Evolutionary conservation across 2,888 invertebrate species (phyloP), one percentile per base, ranked within the genome.

Genomic region (Eilema caniola): DNA sequence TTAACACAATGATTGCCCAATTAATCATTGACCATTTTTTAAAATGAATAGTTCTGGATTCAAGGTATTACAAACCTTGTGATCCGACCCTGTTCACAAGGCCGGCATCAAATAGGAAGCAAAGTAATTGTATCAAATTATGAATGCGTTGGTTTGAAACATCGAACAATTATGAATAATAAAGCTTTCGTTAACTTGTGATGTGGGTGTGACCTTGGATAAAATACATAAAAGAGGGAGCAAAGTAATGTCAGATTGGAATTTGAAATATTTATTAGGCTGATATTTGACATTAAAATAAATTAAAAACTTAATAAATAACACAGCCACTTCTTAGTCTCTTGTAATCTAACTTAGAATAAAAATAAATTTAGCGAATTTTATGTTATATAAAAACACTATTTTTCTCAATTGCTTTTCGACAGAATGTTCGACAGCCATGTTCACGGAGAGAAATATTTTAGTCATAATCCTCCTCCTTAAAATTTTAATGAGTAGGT

Each of bases 101-200:
- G 66, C 14, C 57, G 37, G 2, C 33, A 10, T 66, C 16, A 28
- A 53, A 64, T 33, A 66, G 66, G 66, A 66, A 66, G 57, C 33
- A 33, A 33, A 10, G 31, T 56, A 23, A 16, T 57, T 66, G 8
- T 23, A 53, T 16, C 53, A 53, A 53, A 53, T 53, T 53, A 53
- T 53, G 53, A n/a, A 53, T 25, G 25, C 25, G 25, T 24, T 59
- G 14, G 25, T 25, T 59, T 59, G 14, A 59, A 24, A 24, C 25
- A 59, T 59, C 12, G 20, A 47, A 20, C n/a, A n/a, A 53, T n/a
- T n/a, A 53, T 53, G 53, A 53, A 53, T 53, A 53, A 10, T 53
- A n/a, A 53, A 53, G 53, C n/a, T 53, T 53, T 53, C 53, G 53
- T 53, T 53, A 47, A 47, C 20, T n/a, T n/a, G n/a, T n/a, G n/a